phyloP scores from a whole-genome alignment of 2,888 invertebrate species.

The Endomychus coccineus region DNA sequence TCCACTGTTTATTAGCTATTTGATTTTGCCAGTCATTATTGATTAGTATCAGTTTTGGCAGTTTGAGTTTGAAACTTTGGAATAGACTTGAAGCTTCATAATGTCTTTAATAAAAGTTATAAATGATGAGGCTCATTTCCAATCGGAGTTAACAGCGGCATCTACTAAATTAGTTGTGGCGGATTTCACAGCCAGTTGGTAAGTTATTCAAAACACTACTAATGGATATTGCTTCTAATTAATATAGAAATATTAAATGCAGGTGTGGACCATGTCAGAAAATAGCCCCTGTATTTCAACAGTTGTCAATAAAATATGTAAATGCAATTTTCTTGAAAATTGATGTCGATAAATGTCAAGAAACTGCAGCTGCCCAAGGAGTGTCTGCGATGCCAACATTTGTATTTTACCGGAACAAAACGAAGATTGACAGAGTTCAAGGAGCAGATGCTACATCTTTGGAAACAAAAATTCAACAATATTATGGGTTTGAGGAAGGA shows the following conservation, averaged over 20 bases:
- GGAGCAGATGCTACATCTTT: slow-evolving; percentile 79
- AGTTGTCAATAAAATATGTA: slow-evolving; percentile 78
- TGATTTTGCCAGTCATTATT: no score
- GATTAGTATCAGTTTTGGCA: no score
- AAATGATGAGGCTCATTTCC: slow-evolving; percentile 75
- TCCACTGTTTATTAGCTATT: no score
- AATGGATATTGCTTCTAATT: no score
- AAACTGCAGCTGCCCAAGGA: slow-evolving; percentile 79
- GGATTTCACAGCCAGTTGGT: slow-evolving; percentile 94
- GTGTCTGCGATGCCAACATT: slow-evolving; percentile 98
- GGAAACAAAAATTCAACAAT: slow-evolving; percentile 84
- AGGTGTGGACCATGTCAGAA: slow-evolving; percentile 97
- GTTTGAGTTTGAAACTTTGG: no score
- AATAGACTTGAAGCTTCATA: slow-evolving; percentile 5
- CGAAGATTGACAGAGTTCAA: slow-evolving; percentile 75
- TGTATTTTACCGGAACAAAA: slow-evolving; percentile 82
- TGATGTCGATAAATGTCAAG: slow-evolving; percentile 89
- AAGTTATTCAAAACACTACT: slow-evolving; percentile 33
- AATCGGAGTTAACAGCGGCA: slow-evolving; percentile 74
- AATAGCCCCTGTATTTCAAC: slow-evolving; percentile 89
- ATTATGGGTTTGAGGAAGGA: slow-evolving; percentile 61
- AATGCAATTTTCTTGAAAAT: slow-evolving; percentile 89
- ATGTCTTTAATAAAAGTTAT: slow-evolving; percentile 53
- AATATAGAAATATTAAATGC: no score
- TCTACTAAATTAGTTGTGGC: slow-evolving; percentile 85